Base-by-base conservation (phyloP, 2,797 vertebrate species). In the Muscicapa striata region DNA sequence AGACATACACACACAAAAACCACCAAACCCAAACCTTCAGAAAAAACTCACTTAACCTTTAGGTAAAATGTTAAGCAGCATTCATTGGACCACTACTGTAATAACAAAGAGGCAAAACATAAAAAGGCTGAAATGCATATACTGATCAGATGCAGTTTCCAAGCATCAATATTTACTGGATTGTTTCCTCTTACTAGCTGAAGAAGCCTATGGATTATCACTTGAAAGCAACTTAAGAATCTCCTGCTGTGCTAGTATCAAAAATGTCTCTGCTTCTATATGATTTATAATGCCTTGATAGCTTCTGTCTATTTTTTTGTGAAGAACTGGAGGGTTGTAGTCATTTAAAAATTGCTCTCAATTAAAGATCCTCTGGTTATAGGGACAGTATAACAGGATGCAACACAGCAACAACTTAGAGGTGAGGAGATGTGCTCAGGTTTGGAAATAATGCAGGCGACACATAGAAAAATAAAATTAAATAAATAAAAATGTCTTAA, bases 261-360 rank as follows among this genome's bases (percentile, higher is more conserved):
- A 75, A 91, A 88, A 57, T 5, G 0, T 54, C 36, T 78, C 41
- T 46, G 12, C 13, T 79, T 13, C 14, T 36, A 2, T 12, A 29
- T 12, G 7, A 12, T 30, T 89, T 70, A 73, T 5, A 46, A 77
- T 20, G 48, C 30, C 23, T 69, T 43, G 3, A 9, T 32, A 79
- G 54, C 12, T 45, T 72, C 13, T 68, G 11, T 11, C 6, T n/a
- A 15, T 8, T n/a, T 21, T 61, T 61, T 43, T 36, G 22, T 49
- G 4, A 23, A 84, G 62, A 64, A 46, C 6, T 8, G 1, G 3
- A 24, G 4, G 3, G 1, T 30, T 66, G 9, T 8, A 62, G 27
- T 29, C 67, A 16, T 84, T 89, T 51, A 19, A 73, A 69, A 54
- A 40, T 6, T 32, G 1, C 2, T 40, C 30, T 69, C 54, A 32